A percentile compares a stretch with the other conserved stretches of the same genome.
These are phyloP conservation scores for Triplophysa rosa DNA, from an alignment of 2,113 vertebrate genomes.

Conservation along the genomic window DNA sequence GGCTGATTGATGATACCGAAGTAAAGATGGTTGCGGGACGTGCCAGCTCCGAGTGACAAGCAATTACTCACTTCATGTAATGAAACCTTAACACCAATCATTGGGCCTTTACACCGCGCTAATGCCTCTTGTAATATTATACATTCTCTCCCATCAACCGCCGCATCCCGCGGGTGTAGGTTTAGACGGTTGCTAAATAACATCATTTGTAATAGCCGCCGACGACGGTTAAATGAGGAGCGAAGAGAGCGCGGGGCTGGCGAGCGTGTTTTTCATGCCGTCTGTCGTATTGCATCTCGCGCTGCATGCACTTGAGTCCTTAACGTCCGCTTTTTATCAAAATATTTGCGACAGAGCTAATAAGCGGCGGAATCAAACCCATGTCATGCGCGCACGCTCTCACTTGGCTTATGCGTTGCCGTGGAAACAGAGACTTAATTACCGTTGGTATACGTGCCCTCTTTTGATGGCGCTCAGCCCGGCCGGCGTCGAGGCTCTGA, in stretches of 20 bases:
- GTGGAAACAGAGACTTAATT: slow-evolving; percentile 74
- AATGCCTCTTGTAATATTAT: slow-evolving; percentile 77
- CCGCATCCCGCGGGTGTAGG: slow-evolving; percentile 71
- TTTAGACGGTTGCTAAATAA: slow-evolving; percentile 80
- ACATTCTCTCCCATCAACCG: slow-evolving; percentile 70
- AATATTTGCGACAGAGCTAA: slow-evolving; percentile 63
- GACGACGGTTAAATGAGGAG: slow-evolving; percentile 57
- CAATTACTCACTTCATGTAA: slow-evolving; percentile 81
- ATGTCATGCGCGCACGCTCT: slow-evolving; percentile 42
- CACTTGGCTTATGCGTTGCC: slow-evolving; percentile 64
- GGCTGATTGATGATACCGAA: slow-evolving; percentile 78
- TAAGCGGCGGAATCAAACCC: slow-evolving; percentile 47
- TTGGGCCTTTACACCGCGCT: slow-evolving; percentile 72
- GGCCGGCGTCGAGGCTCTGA: slow-evolving; percentile 18
- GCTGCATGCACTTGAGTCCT: slow-evolving; percentile 60
- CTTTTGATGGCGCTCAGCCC: slow-evolving; percentile 53
- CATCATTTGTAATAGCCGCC: slow-evolving; percentile 78
- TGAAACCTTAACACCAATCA: slow-evolving; percentile 81
- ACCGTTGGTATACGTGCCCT: slow-evolving; percentile 55
- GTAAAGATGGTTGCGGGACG: slow-evolving; percentile 78
- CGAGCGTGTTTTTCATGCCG: no score
- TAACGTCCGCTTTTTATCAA: slow-evolving; percentile 64
- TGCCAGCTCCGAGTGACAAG: slow-evolving; percentile 76
- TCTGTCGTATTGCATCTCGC: neutral
- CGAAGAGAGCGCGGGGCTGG: slow-evolving; percentile 35